A percentile compares a stretch with the other conserved stretches of the same genome.
These are phyloP conservation scores for Erethizon dorsatum DNA, from an alignment of 2,797 vertebrate species.

Conservation along the genomic window DNA sequence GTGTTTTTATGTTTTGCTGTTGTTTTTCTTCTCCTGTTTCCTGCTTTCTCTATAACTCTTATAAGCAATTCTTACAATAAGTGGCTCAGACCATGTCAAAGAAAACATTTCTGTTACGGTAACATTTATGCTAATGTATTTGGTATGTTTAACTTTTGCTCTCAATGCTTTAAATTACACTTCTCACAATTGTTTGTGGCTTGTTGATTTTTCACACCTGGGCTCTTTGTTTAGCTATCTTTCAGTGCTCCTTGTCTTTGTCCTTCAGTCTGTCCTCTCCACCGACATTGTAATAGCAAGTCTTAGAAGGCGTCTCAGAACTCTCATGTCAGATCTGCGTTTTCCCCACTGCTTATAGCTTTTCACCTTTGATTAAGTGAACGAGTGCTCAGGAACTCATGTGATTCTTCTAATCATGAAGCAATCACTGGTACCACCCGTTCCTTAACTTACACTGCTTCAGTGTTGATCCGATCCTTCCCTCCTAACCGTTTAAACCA, in stretches of 20 bases:
- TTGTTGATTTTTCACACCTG: background rate
- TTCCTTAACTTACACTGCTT: background rate
- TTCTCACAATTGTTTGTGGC: background rate
- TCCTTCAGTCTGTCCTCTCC: background rate
- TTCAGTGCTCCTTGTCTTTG: background rate
- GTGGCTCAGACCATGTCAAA: background rate
- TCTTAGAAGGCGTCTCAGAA: background rate
- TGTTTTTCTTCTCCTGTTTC: background rate
- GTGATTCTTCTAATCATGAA: background rate
- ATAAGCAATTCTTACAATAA: background rate
- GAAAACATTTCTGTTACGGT: background rate
- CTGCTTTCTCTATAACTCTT: background rate
- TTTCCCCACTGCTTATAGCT: background rate
- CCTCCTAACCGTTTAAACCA: background rate
- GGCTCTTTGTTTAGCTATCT: background rate
- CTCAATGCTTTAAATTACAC: background rate
- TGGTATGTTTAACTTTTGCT: background rate
- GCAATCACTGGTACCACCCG: background rate
- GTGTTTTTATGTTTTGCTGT: background rate
- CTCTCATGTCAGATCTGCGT: background rate
- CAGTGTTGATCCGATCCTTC: slow-evolving; percentile 15
- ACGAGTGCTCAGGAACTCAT: background rate
- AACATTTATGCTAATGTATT: background rate
- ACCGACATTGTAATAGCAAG: background rate
- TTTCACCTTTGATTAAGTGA: slow-evolving; percentile 52